Percentiles rank a stretch among this genome's conserved stretches.
Conservation (phyloP, 2,888 invertebrate species). For the Eristalis tenax region DNA sequence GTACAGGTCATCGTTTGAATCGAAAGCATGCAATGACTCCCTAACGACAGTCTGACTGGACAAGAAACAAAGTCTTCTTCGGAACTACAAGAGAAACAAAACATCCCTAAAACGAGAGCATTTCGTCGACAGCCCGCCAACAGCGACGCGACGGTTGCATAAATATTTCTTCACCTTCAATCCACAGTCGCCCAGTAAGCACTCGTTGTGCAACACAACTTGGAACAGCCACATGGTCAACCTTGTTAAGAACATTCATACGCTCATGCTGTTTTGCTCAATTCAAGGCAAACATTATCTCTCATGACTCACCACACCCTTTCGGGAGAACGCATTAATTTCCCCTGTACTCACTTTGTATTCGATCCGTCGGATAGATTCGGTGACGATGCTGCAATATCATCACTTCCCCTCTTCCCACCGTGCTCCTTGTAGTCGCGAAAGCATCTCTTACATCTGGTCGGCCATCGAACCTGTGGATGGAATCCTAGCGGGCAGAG, state of each 20-base stretch:
- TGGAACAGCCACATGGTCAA: neutral
- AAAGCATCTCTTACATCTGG: constrained; percentile 95
- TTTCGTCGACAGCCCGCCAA: neutral
- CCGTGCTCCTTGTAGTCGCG: constrained; percentile 95
- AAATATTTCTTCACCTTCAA: constrained; percentile 27
- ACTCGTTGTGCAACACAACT: constrained; percentile 23
- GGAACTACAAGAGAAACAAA: neutral
- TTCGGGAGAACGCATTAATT: no score
- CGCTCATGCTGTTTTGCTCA: no score
- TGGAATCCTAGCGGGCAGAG: constrained; percentile 96
- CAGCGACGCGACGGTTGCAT: neutral
- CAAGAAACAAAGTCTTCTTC: neutral
- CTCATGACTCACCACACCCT: neutral
- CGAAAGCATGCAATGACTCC: no score
- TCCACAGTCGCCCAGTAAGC: constrained; percentile 25
- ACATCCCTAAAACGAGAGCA: neutral
- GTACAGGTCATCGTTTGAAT: neutral
- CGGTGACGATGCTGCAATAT: constrained; percentile 90
- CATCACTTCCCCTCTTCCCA: constrained; percentile 87
- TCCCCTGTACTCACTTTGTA: constrained; percentile 82
- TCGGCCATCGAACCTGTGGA: constrained; percentile 96
- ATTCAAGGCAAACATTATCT: neutral
- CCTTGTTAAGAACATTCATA: neutral
- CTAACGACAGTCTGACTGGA: no score
- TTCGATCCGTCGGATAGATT: constrained; percentile 86